A percentile compares a stretch with the other conserved stretches of the same genome.
phyloP scores from a whole-genome alignment of 23 tunicate genomes.

The Trididemnum nubilum region DNA sequence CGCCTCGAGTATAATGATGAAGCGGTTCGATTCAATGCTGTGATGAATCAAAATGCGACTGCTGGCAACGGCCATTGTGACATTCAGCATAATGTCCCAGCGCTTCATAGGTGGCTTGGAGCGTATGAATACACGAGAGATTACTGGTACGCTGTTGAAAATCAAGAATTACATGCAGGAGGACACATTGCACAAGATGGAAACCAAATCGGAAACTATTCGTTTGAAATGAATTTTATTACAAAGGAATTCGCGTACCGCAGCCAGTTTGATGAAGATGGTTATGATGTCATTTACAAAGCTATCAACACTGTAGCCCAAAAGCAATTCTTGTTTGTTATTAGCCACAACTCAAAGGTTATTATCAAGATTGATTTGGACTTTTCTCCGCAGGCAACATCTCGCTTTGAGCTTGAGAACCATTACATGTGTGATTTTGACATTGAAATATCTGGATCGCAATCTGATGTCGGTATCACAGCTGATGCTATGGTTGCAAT shows the following conservation, averaged over 20 bases:
- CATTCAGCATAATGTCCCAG: background rate
- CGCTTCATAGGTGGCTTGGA: background rate
- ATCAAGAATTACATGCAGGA: background rate
- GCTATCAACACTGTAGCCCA: background rate
- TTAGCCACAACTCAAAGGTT: background rate
- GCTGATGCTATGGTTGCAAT: background rate
- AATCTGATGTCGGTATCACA: background rate
- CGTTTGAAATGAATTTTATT: background rate
- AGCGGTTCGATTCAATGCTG: background rate
- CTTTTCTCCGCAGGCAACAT: background rate
- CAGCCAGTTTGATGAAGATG: slow-evolving; percentile 17
- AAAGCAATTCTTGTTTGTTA: background rate
- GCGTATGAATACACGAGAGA: background rate
- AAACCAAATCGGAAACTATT: slow-evolving; percentile 1
- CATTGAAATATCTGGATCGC: background rate
- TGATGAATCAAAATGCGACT: background rate
- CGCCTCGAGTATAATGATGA: background rate
- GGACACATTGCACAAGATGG: background rate
- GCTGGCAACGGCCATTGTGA: background rate
- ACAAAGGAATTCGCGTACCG: slow-evolving; percentile 18
- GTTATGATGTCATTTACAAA: slow-evolving; percentile 26
- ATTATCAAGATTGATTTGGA: background rate
- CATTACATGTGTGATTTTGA: background rate
- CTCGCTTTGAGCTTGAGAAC: background rate
- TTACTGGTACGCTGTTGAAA: background rate